phyloP scores from a whole-genome alignment of 2,888 invertebrate genomes.

The Eugnorisma glareosa region DNA sequence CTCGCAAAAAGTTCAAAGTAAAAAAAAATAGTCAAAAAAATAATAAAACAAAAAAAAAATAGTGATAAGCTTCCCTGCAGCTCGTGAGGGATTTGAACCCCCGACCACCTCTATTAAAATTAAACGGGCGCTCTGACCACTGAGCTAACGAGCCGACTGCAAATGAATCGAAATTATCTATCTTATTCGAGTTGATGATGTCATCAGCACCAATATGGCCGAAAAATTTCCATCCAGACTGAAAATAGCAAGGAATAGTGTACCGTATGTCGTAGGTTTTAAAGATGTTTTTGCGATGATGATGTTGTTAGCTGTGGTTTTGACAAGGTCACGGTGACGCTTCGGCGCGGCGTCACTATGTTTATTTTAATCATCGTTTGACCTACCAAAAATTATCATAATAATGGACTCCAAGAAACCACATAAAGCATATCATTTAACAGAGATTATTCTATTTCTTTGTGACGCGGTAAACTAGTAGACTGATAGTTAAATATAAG shows the following conservation, averaged over 20 bases:
- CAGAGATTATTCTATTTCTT: neutral
- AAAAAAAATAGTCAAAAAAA: neutral
- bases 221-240: neutral
- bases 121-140: slow-evolving; percentile 73
- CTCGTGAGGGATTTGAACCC: slow-evolving; percentile 76
- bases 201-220: neutral
- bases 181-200: slow-evolving; percentile 8
- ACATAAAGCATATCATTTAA: neutral
- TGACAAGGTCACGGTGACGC: slow-evolving; percentile 25
- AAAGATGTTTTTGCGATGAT: slow-evolving; percentile 17
- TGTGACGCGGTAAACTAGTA: neutral
- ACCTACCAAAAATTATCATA: slow-evolving; percentile 2
- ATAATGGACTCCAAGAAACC: neutral
- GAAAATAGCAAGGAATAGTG: neutral
- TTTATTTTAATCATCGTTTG: neutral
- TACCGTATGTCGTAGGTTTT: rapidly evolving
- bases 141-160: slow-evolving; percentile 71
- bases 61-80: slow-evolving; percentile 5
- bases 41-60: neutral
- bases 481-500: neutral
- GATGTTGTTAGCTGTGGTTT: neutral
- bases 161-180: rapidly evolving
- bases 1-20: too few relatives aligned
- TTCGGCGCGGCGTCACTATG: neutral
- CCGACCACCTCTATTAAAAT: slow-evolving; percentile 70